Base-by-base conservation (phyloP, 1,140 invertebrate species). In the Cepaea nemoralis region DNA sequence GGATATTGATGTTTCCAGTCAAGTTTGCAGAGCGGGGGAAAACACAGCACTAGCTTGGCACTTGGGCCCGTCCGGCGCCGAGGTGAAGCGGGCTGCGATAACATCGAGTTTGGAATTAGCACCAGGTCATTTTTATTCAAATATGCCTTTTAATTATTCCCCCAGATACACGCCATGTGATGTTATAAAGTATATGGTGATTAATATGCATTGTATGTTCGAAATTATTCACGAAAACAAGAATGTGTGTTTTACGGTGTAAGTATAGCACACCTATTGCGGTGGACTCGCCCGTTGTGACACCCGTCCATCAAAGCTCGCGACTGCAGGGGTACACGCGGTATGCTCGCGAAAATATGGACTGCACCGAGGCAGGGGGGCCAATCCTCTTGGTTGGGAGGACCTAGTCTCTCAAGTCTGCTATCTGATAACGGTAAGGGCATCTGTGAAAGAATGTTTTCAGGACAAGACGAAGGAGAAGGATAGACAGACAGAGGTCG, bases 1-100 rank as follows among this genome's bases (percentile, higher is more conserved):
- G 86, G 88, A 87, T 89, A 89, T 89, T 89, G 88, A 89, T 89
- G 88, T 88, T 86, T 87, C 86, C 83, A 88, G 88, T 89, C 88
- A 88, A 85, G 84, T 85, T 86, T 88, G 88, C 85, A 85, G 87
- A 87, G 87, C 88, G 88, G 88, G 88, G 88, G 87, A 88, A 89
- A 89, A 89, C 88, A 88, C 87, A 88, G 88, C 83, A 89, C 85
- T 86, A 86, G 83, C 73, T 86, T 89, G 88, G 87, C 88, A 89
- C 85, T 88, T 89, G 79, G 87, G 80, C 67, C 70, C 55, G 81
- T 83, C 87, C 83, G 78, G n/a, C 19, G 55, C 35, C 67, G 78
- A 83, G 80, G 83, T 63, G 55, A n/a, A 37, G 27, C 69, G 63
- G 73, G 31, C 69, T 80, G 82, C 45, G 69, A 66, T 76, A 75